Base-by-base conservation (phyloP, 2,113 vertebrate genomes). In the Syrmaticus mikado region DNA sequence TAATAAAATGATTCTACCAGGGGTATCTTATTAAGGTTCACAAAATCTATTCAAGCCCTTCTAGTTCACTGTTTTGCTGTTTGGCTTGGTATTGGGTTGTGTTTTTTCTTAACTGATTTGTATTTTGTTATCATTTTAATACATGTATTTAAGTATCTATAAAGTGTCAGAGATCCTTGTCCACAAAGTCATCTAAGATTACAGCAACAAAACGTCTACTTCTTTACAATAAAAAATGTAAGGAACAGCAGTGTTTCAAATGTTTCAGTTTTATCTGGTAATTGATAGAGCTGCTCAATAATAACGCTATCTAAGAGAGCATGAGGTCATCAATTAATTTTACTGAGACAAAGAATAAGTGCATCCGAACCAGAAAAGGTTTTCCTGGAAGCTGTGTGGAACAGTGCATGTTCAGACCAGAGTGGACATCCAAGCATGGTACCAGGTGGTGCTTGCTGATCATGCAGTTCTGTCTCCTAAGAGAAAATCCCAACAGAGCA, bases 401-500 rank as follows among this genome's bases (percentile, higher is more conserved):
- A 80, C 2, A 43, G 19, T 4, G 6, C 27, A 15, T 41, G 48
- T 32, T 36, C 2, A 0, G n/a, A 66, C 17, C 17, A 83, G 57
- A 58, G 14, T 0, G 2, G 20, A 48, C n/a, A 85, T 5, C 68
- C 83, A 75, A 24, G 62, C 70, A 50, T 32, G 64, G 65, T 0
- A 70, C 20, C 5, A 4, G 83, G 20, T 52, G 46, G 9, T 65
- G 64, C 71, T 88, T 91, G 30, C 66, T 36, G 38, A 60, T 81
- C 62, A 19, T 60, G 46, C 7, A 77, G 55, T 82, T 22, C 15
- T 61, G 46, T 41, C 52, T 79, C 32, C 65, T 82, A 32, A 62
- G 55, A 82, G 25, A 82, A 66, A 74, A 84, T 80, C 34, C n/a
- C 62, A 93, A 27, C 32, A 72, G 74, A 95, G 90, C 74, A 91